Base-by-base conservation (phyloP, 2,888 invertebrate genomes). In the Microctonus brassicae region DNA sequence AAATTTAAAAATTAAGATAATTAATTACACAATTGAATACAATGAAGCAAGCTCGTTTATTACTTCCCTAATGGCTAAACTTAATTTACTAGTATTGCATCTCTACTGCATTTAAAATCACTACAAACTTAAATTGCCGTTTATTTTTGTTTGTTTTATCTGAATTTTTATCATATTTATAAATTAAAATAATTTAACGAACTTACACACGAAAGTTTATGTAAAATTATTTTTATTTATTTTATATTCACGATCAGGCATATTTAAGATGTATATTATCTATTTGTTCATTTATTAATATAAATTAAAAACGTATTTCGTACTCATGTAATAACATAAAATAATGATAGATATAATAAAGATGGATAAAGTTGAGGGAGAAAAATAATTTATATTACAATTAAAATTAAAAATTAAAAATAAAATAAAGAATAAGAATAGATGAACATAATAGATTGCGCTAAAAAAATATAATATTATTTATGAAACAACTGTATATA, bases 81-180 rank as follows among this genome's bases (percentile, higher is more conserved):
- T 83, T 81, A 84, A 73, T 77, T 75, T 66, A 73, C 83, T 85
- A 85, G 79, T 85, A 85, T 85, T 84, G 85, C 85, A 82, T 80
- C 74, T 76, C 78, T 81, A 79, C 75, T 69, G 73, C 78, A 77
- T 70, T 77, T 75, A 74, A n/a, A 76, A 73, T 66, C 66, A 68
- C 65, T 75, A 58, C 42, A 70, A 70, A 58, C 42, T 34, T 55
- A 66, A 71, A 69, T 71, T 67, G 64, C 39, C 66, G 24, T 52
- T 58, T 34, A 3, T 17, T 53, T 53, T 61, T n/a, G 29, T 57
- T 57, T 68, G 9, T 42, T 36, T 29, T 39, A 5, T 68, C 53
- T 47, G 24, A 11, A 55, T 69, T 64, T 62, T 65, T 60, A 36
- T 33, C 29, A 60, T 17, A n/a, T 26, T 33, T 26, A 52, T 26